Conservation (phyloP, 1,140 invertebrate genomes). For the Agrilus planipennis region DNA sequence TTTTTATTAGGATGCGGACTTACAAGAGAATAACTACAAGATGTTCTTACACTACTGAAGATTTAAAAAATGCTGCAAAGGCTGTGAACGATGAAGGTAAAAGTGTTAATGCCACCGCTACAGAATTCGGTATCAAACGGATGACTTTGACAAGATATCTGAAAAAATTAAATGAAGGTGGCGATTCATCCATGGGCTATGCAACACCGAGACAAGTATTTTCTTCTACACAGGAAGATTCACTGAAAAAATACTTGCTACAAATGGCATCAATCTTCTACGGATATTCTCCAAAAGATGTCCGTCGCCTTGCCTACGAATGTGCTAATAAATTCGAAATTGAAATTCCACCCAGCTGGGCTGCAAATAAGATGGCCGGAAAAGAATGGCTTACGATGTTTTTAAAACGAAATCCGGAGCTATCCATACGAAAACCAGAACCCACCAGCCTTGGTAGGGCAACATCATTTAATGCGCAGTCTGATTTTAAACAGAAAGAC, state of each 20-base stretch:
- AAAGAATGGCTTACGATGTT: conserved; percentile 32
- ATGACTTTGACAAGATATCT: background rate
- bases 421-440: conserved; percentile 33
- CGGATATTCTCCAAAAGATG: conserved; percentile 21
- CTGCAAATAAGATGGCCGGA: conserved; percentile 25
- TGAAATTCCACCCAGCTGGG: conserved; percentile 25
- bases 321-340: conserved; percentile 25
- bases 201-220: background rate
- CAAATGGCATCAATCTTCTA: conserved; percentile 23
- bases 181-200: background rate
- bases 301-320: conserved; percentile 31
- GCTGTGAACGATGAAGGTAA: too few relatives aligned
- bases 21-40: too few relatives aligned
- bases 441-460: conserved; percentile 32
- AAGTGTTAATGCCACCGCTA: too few relatives aligned
- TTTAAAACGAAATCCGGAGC: conserved; percentile 25
- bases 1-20: too few relatives aligned
- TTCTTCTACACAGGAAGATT: background rate
- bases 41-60: too few relatives aligned
- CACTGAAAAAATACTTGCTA: background rate
- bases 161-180: background rate
- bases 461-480: conserved; percentile 37
- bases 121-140: background rate
- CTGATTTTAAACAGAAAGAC: too few relatives aligned
- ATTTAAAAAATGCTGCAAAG: too few relatives aligned